Evolutionary conservation across 2,797 vertebrate species (phyloP), one percentile per base, ranked within the genome.

Genomic region (Sebastes iracundus): DNA sequence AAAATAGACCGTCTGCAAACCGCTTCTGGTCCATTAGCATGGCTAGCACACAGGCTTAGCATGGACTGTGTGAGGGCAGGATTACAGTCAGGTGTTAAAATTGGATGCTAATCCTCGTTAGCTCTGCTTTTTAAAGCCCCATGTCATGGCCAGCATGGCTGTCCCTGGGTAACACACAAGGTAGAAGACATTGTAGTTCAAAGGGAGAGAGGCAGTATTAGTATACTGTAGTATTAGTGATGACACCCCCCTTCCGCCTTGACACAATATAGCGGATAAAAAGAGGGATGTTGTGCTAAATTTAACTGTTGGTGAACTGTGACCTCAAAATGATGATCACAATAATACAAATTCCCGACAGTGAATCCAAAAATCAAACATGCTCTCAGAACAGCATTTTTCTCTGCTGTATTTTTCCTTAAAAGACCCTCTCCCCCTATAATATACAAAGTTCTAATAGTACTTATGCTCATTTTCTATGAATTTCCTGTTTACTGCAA

Each of bases 21-120:
- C 68, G 65, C 76, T 79, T 86, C 72, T 22, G 69, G 38, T 80
- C 83, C 87, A 85, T 93, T 93, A 91, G 85, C 80, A 87, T 89
- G 90, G 87, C 90, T 93, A 91, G 87, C 82, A 74, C 82, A 74
- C 75, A 84, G 87, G 92, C 91, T 95, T 95, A 94, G 81, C 86
- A 83, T 89, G 79, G 81, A 77, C 90, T 90, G 83, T 91, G 90
- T 86, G 82, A 78, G 82, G 80, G 80, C 80, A 90, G 95, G 95
- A 96, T 96, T 96, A 96, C 93, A 87, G 87, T 92, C 86, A 93
- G 93, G 95, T 95, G 94, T 95, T 95, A 96, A 96, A 96, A 95
- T 94, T 93, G 94, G 93, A 95, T 89, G 83, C 82, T 96, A 96
- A 96, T 95, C 96, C 93, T 87, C 58, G 86, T 90, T 92, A 92